Conservation (phyloP, 2,797 vertebrate genomes). For the Acipenser oxyrinchus region DNA sequence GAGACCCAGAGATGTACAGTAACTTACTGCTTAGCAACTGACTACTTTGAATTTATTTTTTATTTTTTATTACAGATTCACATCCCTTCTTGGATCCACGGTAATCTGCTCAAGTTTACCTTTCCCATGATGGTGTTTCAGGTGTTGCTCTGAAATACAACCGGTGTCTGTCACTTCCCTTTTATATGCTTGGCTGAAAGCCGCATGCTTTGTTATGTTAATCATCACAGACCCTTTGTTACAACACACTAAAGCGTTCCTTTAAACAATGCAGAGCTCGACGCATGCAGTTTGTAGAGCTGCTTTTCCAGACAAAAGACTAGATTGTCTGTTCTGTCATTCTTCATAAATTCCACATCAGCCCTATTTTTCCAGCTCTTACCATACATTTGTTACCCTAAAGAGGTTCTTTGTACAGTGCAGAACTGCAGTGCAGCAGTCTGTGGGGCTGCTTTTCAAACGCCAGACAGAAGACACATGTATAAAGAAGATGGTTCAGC, state of each 20-base stretch:
- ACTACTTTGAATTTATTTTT: no score
- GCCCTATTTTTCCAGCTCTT: no score
- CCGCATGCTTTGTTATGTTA: conserved; percentile 10
- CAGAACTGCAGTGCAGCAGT: no score
- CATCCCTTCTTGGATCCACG: no score
- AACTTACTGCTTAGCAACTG: no score
- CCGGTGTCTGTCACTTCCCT: conserved; percentile 28
- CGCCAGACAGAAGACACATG: not conserved
- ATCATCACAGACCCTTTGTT: conserved; percentile 22
- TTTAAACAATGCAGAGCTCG: not conserved
- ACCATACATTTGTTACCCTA: no score
- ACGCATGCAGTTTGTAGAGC: not conserved
- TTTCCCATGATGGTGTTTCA: conserved; percentile 59
- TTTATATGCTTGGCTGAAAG: conserved; percentile 48
- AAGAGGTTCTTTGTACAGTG: no score
- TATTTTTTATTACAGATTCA: no score
- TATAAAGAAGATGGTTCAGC: not conserved
- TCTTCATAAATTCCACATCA: no score
- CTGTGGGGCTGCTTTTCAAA: not conserved
- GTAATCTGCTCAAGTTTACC: conserved; percentile 40
- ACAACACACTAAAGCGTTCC: not conserved
- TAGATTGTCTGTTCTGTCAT: no score
- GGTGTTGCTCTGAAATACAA: conserved; percentile 34
- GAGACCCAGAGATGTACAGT: no score
- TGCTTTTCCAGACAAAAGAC: no score